phyloP scores from a whole-genome alignment of 1,140 invertebrate species.

The Leptoteleia sp. region DNA sequence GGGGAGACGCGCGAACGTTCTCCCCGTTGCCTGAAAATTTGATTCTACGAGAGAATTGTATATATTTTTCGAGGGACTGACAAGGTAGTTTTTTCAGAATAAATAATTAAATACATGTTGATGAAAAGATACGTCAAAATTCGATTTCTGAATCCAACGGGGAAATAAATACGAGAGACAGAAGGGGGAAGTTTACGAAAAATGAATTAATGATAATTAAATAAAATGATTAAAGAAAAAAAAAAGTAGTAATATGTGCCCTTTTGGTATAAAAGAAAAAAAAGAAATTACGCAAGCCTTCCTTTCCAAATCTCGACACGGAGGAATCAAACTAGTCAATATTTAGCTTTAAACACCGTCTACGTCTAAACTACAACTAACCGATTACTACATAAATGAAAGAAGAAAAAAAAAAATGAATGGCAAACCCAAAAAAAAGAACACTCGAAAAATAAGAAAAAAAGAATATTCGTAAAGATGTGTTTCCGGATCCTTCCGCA shows the following conservation, averaged over 20 bases:
- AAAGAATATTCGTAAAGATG: slow-evolving; percentile 57
- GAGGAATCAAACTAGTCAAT: slow-evolving; percentile 79
- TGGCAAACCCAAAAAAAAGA: slow-evolving; percentile 61
- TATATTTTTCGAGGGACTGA: slow-evolving; percentile 68
- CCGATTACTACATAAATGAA: slow-evolving; percentile 66
- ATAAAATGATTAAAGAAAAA: slow-evolving; percentile 31
- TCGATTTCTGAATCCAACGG: slow-evolving; percentile 34
- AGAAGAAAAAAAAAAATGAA: slow-evolving; percentile 50
- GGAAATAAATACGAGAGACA: slow-evolving; percentile 24
- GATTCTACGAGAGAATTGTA: slow-evolving; percentile 61
- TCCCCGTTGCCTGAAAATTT: slow-evolving; percentile 50
- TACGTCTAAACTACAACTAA: slow-evolving; percentile 66
- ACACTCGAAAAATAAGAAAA: slow-evolving; percentile 53
- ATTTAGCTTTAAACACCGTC: slow-evolving; percentile 80
- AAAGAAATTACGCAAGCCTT: slow-evolving; percentile 55
- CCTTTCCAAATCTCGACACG: slow-evolving; percentile 63
- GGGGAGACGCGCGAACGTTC: slow-evolving; percentile 28
- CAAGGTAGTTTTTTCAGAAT: slow-evolving; percentile 68
- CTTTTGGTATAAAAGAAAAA: no score
- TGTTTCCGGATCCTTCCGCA: slow-evolving; percentile 66
- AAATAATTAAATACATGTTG: slow-evolving; percentile 59
- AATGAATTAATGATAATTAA: slow-evolving; percentile 42
- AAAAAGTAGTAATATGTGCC: slow-evolving; percentile 56
- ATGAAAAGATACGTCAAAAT: slow-evolving; percentile 58
- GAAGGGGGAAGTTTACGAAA: background rate